Base-by-base conservation (phyloP, 2,888 invertebrate genomes). In the Prosapia bicincta region DNA sequence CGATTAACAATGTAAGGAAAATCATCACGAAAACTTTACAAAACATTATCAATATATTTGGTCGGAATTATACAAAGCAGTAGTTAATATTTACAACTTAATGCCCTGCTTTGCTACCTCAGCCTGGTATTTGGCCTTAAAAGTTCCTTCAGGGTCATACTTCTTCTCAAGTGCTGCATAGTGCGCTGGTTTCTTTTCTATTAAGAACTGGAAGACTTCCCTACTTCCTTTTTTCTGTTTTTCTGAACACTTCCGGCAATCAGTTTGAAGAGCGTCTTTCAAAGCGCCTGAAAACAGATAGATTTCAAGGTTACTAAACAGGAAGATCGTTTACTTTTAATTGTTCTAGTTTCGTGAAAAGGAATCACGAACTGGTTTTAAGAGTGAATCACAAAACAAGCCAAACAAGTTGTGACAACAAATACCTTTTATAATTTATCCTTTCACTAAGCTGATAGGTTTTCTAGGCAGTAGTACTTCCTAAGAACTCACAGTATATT, bases 211-310 rank as follows among this genome's bases (percentile, higher is more conserved):
- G 32, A 93, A 88, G 13, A 92, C 89, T n/a, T 79, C 87, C 80
- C 90, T 88, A 69, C 90, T 88, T 69, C 89, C 90, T 2, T 84
- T 82, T 81, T 86, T 88, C 83, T 93, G 92, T 24, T 86, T 86
- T 28, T 90, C 89, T 28, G 89, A 91, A 83, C 93, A 93, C 83
- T 91, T 91, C 70, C 82, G 81, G 83, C 93, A 93, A 69, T 89
- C 89, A 1, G 88, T 89, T 79, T 88, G 85, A 32, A 93, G 83
- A 0, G 93, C 93, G 79, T 93, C 93, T 0, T 93, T 92, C 0
- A 93, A 86, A 0, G 88, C 85, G 24, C 85, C 90, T 91, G 84
- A n/a, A 72, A 76, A 28, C 3, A 28, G 9, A 3, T n/a, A n/a
- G 28, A 28, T 28, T 9, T 6, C 9, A 9, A 28, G 3, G 9